Evolutionary conservation across 92 coral and sea anemone genomes (phyloP), one percentile per base, ranked within the genome.

Genomic region (Heliopora coerulea): DNA sequence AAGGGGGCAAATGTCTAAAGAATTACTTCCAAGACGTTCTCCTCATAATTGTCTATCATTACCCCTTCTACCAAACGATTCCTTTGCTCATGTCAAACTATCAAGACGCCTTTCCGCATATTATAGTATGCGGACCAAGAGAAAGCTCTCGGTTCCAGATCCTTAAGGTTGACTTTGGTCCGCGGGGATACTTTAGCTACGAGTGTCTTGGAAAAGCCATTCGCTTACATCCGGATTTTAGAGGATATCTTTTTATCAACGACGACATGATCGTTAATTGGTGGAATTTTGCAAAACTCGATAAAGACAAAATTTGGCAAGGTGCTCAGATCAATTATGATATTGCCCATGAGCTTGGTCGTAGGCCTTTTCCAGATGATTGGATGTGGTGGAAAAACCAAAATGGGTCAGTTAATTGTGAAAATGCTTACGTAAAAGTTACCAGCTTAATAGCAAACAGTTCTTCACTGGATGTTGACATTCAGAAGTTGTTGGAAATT

Each of bases 381-480:
- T 95, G 99, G 99, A 83, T 88, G 79, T 95, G 99, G 99, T 95
- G 99, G 99, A 24, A 74, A 28, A 80, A 88, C 14, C 84, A 89
- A 15, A 88, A 80, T 56, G 95, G 91, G 9, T 62, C 83, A 54
- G 57, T 70, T 21, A 90, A 90, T 54, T 95, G 99, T 81, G 89
- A 92, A 61, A 54, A 86, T 59, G 91, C 96, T 54, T 93, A 82
- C 82, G 82, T 78, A 68, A 80, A 87, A 24, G 62, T 93, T 41
- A 82, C 89, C 63, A 82, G 85, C 39, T 54, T 83, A 72, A n/a
- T n/a, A n/a, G 50, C 58, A 12, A 62, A 75, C 2, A 49, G 19
- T 29, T 28, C 23, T 35, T 62, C 20, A 19, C 85, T 69, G 20
- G 64, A 79, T 56, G 75, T 72, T 0, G 58, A 79, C 20, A 13